These are phyloP conservation scores for Elmis aenea DNA, from an alignment of 2,888 invertebrate species.

Conservation along the genomic window DNA sequence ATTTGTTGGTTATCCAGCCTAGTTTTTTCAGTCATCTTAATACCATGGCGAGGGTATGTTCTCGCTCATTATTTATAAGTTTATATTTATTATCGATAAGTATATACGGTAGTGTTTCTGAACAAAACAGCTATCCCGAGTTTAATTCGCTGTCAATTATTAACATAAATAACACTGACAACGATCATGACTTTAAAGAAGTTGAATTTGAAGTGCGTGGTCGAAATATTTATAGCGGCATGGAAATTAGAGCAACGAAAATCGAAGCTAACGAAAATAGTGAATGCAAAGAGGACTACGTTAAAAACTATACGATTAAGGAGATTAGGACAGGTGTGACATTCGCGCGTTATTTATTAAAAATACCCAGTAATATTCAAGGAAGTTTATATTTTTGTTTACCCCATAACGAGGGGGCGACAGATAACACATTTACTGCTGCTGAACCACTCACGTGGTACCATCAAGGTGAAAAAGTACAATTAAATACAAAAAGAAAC, in stretches of 20 bases:
- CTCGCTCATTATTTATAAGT: too few species aligned
- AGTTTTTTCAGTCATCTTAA: too few species aligned
- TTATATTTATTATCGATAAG: too few species aligned
- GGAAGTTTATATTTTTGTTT: slow-evolving; percentile 41
- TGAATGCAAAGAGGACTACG: slow-evolving; percentile 31
- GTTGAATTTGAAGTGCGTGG: slow-evolving; percentile 41
- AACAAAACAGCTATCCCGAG: slow-evolving; percentile 23
- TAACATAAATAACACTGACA: slow-evolving; percentile 12
- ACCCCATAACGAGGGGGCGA: slow-evolving; percentile 27
- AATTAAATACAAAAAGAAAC: too few species aligned
- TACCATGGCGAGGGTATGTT: slow-evolving; percentile 44
- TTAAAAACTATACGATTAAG: slow-evolving; percentile 31
- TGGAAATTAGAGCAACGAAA: slow-evolving; percentile 36
- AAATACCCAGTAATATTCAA: slow-evolving; percentile 33
- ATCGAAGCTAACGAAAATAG: slow-evolving; percentile 31
- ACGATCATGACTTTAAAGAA: slow-evolving; percentile 32
- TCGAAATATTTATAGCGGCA: slow-evolving; percentile 34
- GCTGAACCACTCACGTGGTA: slow-evolving; percentile 41
- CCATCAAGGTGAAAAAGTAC: slow-evolving; percentile 51
- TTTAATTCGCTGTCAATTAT: slow-evolving; percentile 26
- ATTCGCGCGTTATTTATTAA: slow-evolving; percentile 33
- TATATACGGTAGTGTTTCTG: slow-evolving; percentile 12
- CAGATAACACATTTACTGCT: not conserved
- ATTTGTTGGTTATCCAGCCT: too few species aligned
- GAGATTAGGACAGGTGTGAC: slow-evolving; percentile 28